These are phyloP conservation scores for Amazonetta brasiliensis DNA, from an alignment of 2,797 vertebrate species.

Conservation along the genomic window DNA sequence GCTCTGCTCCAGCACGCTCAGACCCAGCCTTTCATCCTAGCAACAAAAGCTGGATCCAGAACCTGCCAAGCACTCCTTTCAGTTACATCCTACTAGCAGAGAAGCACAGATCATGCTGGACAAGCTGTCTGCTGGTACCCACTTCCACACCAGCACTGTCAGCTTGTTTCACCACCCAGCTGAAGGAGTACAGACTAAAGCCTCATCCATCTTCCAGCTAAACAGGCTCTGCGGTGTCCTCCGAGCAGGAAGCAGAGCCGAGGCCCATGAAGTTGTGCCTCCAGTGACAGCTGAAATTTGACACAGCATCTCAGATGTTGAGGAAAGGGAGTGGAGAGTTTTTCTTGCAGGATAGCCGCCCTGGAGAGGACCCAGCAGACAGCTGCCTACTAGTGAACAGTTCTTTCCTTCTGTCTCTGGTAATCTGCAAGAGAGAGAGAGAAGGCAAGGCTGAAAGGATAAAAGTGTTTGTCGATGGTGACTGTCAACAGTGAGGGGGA, in stretches of 20 bases:
- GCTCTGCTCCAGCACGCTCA: neutral
- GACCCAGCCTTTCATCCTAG: neutral
- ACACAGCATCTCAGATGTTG: neutral
- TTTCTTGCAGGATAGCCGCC: neutral
- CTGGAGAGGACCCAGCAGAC: neutral
- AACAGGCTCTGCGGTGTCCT: neutral
- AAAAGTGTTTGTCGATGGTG: accelerated
- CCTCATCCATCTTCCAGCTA: neutral
- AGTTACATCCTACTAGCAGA: neutral
- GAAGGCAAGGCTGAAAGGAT: neutral
- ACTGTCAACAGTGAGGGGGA: neutral
- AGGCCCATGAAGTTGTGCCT: neutral
- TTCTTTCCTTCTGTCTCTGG: slow-evolving; percentile 96
- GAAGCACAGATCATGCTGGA: neutral
- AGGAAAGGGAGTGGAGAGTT: neutral
- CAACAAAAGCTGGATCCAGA: neutral
- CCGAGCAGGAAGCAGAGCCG: neutral
- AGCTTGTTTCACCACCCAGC: neutral
- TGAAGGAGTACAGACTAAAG: neutral
- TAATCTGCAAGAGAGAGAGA: slow-evolving; percentile 84
- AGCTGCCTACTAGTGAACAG: slow-evolving; percentile 87
- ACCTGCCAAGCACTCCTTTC: neutral
- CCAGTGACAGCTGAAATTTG: neutral
- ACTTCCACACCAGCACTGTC: neutral
- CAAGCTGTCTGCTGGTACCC: neutral